Evolutionary conservation across 2,113 vertebrate genomes (phyloP), one percentile per base, ranked within the genome.

Genomic region (Progne subis): DNA sequence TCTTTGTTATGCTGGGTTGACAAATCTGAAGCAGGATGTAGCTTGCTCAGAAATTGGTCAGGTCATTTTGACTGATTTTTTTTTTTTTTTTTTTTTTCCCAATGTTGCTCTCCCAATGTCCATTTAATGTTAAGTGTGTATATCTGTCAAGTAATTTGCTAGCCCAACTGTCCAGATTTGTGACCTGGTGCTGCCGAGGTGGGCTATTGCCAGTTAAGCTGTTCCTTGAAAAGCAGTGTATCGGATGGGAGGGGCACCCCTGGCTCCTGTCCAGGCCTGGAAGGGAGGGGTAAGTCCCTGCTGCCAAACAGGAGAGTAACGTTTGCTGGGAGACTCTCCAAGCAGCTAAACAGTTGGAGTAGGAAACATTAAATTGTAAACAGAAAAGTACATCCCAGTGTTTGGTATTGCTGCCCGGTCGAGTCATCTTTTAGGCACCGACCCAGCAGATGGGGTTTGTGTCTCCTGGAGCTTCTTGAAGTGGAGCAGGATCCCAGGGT

Each of bases 181-280:
- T 28, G 31, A 11, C 10, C 15, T 0, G 1, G 18, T 32, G 43
- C 67, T 57, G 82, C 34, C 0, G 2, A 4, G 25, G 43, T 4
- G 47, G 60, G 47, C 71, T 89, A 7, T 29, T 12, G 2, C 2
- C 29, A 8, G 24, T 53, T 20, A 11, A 46, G 75, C 70, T 1
- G 4, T 18, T 49, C 71, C 59, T 77, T 69, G 2, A 0, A 47
- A 23, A 60, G 65, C 75, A 8, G 52, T 0, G 1, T 7, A 2
- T 65, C 0, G 1, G 60, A 52, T 84, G 69, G 95, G 90, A 90
- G 56, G 37, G 71, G 76, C 65, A 16, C 29, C 4, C 18, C 49
- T 6, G 3, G 47, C 3, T 5, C 37, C 55, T 53, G 59, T 26
- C 46, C 81, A 21, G 81, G 81, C 67, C 39, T 92, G 78, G 61